Base-by-base conservation (phyloP, 2,797 vertebrate species). In the Antrozous pallidus region DNA sequence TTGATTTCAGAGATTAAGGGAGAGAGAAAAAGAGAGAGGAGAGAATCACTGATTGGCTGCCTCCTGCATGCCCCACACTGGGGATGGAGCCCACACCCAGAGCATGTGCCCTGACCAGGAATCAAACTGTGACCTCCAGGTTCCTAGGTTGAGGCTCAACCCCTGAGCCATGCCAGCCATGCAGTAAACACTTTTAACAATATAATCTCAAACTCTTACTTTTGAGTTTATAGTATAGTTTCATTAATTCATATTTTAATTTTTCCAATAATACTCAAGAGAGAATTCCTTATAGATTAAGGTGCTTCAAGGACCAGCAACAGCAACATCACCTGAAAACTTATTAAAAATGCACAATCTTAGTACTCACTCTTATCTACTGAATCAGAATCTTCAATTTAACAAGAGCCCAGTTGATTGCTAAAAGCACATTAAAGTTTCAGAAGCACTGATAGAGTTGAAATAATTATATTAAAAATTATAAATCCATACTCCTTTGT, bases 281-380 rank as follows among this genome's bases (percentile, higher is more conserved):
- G n/a, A 47, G 38, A 91, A 42, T 45, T 79, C 1, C 47, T 86
- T 89, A 4, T 26, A 58, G 26, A 49, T 74, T 8, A 49, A 38
- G 12, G 24, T 69, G 22, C 8, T 88, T 67, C 17, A 36, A 73
- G 28, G 17, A 63, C n/a, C 8, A 61, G 9, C 3, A 61, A 31
- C n/a, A 69, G 47, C 7, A 80, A 26, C 18, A 45, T 78, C 33
- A 81, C 54, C n/a, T 31, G 36, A 73, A 24, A 85, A 54, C 22
- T 93, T 93, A 45, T 84, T 81, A 33, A 83, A 95, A 91, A 93
- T 54, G 47, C 58, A 40, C 7, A 94, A 6, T 75, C 40, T 58
- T 31, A 26, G 31, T 36, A n/a, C 26, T 80, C 42, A 14, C 17
- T 61, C n/a, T 77, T 28, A 75, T 88, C 16, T 88, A 12, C 51